Evolutionary conservation across 2,797 vertebrate genomes (phyloP), one percentile per base, ranked within the genome.

Genomic region (Gymnodraco acuticeps): DNA sequence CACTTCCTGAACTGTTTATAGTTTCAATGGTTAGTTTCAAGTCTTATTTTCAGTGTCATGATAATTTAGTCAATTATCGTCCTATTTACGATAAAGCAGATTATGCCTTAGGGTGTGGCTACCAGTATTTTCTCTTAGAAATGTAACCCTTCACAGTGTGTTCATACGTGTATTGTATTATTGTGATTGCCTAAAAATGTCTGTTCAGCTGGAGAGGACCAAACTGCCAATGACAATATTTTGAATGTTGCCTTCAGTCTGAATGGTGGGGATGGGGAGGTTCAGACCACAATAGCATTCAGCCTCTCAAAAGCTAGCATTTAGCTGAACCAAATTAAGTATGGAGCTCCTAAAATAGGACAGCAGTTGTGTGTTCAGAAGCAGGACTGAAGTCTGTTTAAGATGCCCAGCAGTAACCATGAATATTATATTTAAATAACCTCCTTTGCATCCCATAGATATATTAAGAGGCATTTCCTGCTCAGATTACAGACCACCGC

Each of bases 401-500:
- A 16, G n/a, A 51, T 52, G 54, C 11, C n/a, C 52, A 6, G 14
- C 10, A 68, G 58, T 58, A 41, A 19, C 14, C 11, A 8, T 59
- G 20, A 55, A 3, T 10, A 17, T 62, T 42, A 43, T 51, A 20
- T 69, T 17, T 59, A 48, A 41, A 58, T 42, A n/a, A 31, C 54
- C 68, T 66, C 9, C 10, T 65, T 73, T 73, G 19, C 66, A 45
- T 70, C 64, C 46, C 61, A n/a, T 5, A 31, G 53, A 67, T 33
- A 64, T 11, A 62, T 62, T 56, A n/a, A 42, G 51, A 14, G 78
- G 53, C 38, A 10, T 76, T 72, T 64, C 11, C 48, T 51, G 51
- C 72, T 45, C 45, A 52, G 59, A 74, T 74, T 59, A 75, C 41
- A 71, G 46, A 76, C 52, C 60, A 53, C 27, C 71, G 47, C 33